A percentile compares a stretch with the other conserved stretches of the same genome.
Evolutionary conservation across 2,888 invertebrate species (phyloP).

Genomic region (Agriopis aurantiaria): DNA sequence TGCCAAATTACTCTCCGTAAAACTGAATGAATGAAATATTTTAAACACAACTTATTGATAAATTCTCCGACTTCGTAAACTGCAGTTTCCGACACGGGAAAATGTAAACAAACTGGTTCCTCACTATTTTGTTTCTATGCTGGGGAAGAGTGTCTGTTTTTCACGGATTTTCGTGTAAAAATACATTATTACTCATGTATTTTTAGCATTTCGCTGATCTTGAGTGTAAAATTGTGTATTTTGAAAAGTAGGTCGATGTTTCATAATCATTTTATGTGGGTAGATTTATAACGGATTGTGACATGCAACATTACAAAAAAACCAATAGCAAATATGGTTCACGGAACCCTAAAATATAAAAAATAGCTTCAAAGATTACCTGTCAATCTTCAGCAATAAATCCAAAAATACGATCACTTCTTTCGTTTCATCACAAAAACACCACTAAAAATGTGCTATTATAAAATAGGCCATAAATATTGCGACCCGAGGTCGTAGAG

Average conservation of each 20-base stretch:
- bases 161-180: conserved; percentile 22
- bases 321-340: not conserved
- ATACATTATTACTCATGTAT: conserved; percentile 29
- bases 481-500: conserved; percentile 52
- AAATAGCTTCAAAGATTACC: conserved; percentile 13
- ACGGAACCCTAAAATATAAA: conserved; percentile 8
- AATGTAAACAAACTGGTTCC: conserved; percentile 22
- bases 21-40: conserved; percentile 27
- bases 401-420: conserved; percentile 50
- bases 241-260: conserved; percentile 14
- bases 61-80: conserved; percentile 12
- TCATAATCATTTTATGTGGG: not conserved
- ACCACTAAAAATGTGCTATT: conserved; percentile 48
- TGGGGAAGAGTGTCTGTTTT: conserved; percentile 21
- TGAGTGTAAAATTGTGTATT: conserved; percentile 17
- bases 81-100: conserved; percentile 20
- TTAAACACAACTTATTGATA: conserved; percentile 15
- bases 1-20: conserved; percentile 8
- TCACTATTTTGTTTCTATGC: conserved; percentile 13
- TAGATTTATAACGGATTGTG: not conserved
- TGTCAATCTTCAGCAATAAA: conserved; percentile 25
- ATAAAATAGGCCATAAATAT: conserved; percentile 46
- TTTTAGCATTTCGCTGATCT: conserved; percentile 22
- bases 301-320: not conserved
- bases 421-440: conserved; percentile 62